A percentile compares a stretch with the other conserved stretches of the same genome.
Conservation (phyloP, 2,888 invertebrate species). For the Hipparchia semele region DNA sequence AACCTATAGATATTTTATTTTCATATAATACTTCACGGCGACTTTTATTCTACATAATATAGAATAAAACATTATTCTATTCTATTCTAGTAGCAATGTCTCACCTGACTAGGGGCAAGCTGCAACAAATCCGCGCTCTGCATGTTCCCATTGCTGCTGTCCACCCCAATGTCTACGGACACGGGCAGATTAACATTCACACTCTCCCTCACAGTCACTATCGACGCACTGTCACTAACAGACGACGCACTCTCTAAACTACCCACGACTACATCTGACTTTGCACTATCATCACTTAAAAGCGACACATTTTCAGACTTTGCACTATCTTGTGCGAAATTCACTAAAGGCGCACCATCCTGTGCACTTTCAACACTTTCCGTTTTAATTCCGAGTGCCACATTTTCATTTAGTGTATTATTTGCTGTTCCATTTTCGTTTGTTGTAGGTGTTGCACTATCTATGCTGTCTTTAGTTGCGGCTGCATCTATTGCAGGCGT, state of each 20-base stretch:
- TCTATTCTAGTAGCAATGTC: neutral
- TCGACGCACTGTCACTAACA: conserved; percentile 26
- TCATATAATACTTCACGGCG: neutral
- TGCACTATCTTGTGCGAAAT: conserved; percentile 22
- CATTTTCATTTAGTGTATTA: conserved; percentile 8
- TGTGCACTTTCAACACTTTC: conserved; percentile 16
- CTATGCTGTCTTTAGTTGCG: conserved; percentile 16
- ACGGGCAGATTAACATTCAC: conserved; percentile 21
- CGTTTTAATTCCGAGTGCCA: neutral
- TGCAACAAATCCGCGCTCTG: conserved; percentile 58
- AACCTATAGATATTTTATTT: conserved; percentile 55
- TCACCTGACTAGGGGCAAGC: conserved; percentile 58
- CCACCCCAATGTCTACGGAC: conserved; percentile 37
- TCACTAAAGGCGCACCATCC: conserved; percentile 20
- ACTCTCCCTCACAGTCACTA: conserved; percentile 25
- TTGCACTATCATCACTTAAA: conserved; percentile 19
- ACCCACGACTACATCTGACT: neutral
- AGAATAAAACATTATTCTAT: too few relatives aligned
- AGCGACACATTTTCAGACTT: conserved; percentile 3
- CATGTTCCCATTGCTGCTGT: conserved; percentile 62
- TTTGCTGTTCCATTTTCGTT: conserved; percentile 10
- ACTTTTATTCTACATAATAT: too few relatives aligned
- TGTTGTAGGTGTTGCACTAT: conserved; percentile 15
- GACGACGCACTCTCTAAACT: conserved; percentile 23
- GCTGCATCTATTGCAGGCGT: conserved; percentile 19